Evolutionary conservation across 2,113 vertebrate species (phyloP).

Genomic region (Stictonetta naevosa): DNA sequence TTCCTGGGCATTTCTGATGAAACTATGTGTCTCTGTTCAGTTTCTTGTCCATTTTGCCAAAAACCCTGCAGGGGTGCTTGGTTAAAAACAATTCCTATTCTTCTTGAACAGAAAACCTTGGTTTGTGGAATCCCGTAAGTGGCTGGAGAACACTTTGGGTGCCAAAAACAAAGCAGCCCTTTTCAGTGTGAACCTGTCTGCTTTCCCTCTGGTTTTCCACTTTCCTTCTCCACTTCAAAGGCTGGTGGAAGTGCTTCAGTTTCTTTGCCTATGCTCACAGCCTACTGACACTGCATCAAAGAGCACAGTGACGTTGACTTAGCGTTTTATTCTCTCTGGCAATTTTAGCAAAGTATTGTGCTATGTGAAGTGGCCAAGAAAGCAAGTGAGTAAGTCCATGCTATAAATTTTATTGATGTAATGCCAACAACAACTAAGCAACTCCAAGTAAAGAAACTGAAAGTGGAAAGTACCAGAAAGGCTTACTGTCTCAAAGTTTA

Average conservation of each 20-base stretch:
- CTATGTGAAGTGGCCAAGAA: conserved; percentile 31
- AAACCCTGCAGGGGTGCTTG: neutral
- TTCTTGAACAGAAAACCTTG: neutral
- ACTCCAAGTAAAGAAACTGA: conserved; percentile 56
- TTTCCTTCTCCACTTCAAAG: conserved; percentile 68
- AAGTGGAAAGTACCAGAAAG: conserved; percentile 55
- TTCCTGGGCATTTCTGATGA: neutral
- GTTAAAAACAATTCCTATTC: conserved; percentile 44
- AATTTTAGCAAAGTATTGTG: conserved; percentile 42
- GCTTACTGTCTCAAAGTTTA: conserved; percentile 25
- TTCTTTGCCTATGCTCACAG: conserved; percentile 44
- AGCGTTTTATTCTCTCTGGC: conserved; percentile 56
- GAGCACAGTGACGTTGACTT: conserved; percentile 31
- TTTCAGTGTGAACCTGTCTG: conserved; percentile 29
- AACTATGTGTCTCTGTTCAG: neutral
- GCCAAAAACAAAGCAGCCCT: conserved; percentile 51
- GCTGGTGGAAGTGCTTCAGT: conserved; percentile 43
- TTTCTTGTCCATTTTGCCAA: neutral
- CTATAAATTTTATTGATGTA: conserved; percentile 50
- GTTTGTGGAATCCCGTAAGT: conserved; percentile 52
- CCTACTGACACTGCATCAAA: conserved; percentile 61
- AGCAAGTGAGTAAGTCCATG: conserved; percentile 32
- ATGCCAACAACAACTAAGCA: conserved; percentile 41
- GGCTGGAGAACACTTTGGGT: conserved; percentile 34
- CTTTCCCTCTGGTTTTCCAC: conserved; percentile 54